phyloP scores from a whole-genome alignment of 2,888 invertebrate genomes.

The Eubasilissa splendida region DNA sequence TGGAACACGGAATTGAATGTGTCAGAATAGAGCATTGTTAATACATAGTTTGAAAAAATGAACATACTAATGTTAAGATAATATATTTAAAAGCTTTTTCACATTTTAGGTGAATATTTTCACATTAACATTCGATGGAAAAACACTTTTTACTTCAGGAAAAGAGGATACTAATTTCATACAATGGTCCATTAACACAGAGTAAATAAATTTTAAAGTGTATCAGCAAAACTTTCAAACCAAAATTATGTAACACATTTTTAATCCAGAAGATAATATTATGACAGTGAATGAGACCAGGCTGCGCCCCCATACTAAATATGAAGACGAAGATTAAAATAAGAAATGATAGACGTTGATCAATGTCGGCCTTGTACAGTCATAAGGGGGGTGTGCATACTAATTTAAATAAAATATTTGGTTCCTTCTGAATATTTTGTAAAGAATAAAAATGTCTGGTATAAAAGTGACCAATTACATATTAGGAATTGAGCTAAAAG shows the following conservation, averaged over 20 bases:
- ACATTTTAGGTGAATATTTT: slow-evolving; percentile 40
- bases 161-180: slow-evolving; percentile 70
- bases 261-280: too few relatives aligned
- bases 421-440: neutral
- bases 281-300: too few relatives aligned
- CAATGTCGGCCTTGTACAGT: too few relatives aligned
- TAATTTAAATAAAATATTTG: neutral
- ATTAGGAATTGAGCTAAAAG: neutral
- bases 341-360: too few relatives aligned
- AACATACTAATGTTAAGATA: too few relatives aligned
- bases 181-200: slow-evolving; percentile 73
- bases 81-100: neutral
- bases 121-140: slow-evolving; percentile 63
- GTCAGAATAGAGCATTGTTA: too few relatives aligned
- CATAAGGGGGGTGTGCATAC: too few relatives aligned
- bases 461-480: neutral
- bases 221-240: too few relatives aligned
- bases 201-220: slow-evolving; percentile 62
- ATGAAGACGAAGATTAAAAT: too few relatives aligned
- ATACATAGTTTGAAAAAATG: neutral
- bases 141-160: slow-evolving; percentile 73
- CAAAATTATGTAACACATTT: too few relatives aligned
- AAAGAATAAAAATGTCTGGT: neutral
- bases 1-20: too few relatives aligned
- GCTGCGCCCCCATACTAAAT: too few relatives aligned